Evolutionary conservation across 2,888 invertebrate species (phyloP), one percentile per base, ranked within the genome.

Genomic region (Caenorhabditis macrosperma): DNA sequence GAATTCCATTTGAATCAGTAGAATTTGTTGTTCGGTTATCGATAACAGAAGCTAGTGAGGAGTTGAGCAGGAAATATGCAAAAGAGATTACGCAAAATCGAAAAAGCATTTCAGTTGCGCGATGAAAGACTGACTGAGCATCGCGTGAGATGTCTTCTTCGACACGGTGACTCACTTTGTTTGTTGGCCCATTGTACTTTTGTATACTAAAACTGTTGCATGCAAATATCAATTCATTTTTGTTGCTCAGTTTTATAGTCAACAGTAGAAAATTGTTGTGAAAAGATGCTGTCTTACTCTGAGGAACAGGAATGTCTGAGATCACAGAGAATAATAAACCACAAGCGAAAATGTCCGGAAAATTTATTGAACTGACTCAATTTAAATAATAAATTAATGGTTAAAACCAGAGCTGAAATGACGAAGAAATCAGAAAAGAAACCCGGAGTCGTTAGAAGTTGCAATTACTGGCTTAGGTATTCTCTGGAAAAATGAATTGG

Each of bases 381-480:
- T 3, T 44, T 33, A 10, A 33, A 44, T n/a, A n/a, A n/a, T n/a
- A 44, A 44, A 44, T 4, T 9, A 33, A 44, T 38, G 50, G n/a
- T n/a, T n/a, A 26, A 24, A 44, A 5, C 12, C 24, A 54, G 30
- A 35, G 52, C 35, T 50, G 64, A 30, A 64, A 48, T 38, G 52
- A 64, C 64, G 50, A 52, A 15, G 64, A 64, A 35, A 57, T 57
- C 38, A n/a, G 41, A 15, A 28, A 22, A 5, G 1, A 20, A 20
- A 20, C 26, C 59, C 38, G 54, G 54, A 20, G 69, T 33, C 50
- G 24, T 52, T 38, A 81, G 78, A 52, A 72, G 81, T 38, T 74
- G 75, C 24, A 74, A 75, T 46, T 77, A 71, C 28, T 75, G 44
- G 44, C 44, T 44, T 17, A 72, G 52, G 77, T 77, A 7, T 15